Evolutionary conservation across 2,113 vertebrate genomes (phyloP).

Genomic region (Elgaria multicarinata): DNA sequence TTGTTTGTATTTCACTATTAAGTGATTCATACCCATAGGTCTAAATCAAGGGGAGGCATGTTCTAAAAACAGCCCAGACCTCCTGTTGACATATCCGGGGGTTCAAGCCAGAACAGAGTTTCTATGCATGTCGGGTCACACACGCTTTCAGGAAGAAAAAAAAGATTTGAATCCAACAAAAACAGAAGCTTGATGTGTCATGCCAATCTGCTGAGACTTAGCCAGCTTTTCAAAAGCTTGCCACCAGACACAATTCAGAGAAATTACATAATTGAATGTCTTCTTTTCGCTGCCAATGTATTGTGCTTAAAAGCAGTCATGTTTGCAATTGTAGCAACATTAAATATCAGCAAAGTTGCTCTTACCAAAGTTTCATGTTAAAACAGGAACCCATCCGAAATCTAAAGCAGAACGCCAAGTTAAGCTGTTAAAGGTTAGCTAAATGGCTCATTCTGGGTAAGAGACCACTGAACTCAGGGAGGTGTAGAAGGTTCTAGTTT

Average conservation of each 20-base stretch:
- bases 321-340: background rate
- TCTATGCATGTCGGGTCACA: background rate
- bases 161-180: background rate
- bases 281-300: background rate
- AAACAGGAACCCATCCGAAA: background rate
- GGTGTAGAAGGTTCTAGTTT: background rate
- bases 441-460: background rate
- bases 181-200: background rate
- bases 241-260: background rate
- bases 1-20: background rate
- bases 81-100: too few relatives aligned
- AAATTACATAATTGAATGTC: background rate
- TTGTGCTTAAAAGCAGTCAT: background rate
- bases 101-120: background rate
- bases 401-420: background rate
- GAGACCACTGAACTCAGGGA: background rate
- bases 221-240: background rate
- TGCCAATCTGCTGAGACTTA: background rate
- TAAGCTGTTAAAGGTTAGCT: background rate
- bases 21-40: background rate
- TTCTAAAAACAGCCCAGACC: background rate
- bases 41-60: background rate
- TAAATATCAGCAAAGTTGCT: background rate
- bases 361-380: background rate
- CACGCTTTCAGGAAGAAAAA: background rate